Evolutionary conservation across 30 jellyfish, hydroid and myxozoan species (phyloP).

Genomic region (Hydra vulgaris): DNA sequence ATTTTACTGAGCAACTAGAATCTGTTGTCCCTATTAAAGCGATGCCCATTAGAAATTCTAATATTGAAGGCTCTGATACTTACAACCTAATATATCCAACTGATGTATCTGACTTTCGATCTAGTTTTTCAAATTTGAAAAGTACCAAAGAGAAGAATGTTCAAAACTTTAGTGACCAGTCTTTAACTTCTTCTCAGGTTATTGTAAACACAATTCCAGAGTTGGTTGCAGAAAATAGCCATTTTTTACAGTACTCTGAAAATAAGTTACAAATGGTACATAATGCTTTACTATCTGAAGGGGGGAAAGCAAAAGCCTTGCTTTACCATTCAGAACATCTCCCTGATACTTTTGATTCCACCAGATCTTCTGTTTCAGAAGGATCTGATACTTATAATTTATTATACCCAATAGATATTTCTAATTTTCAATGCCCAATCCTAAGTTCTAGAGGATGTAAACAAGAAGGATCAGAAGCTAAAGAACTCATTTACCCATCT

Average conservation of each 20-base stretch:
- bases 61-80: constrained; percentile 17
- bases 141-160: background rate
- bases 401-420: background rate
- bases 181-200: constrained; percentile 1
- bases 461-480: constrained; percentile 38
- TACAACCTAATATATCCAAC: constrained; percentile 18
- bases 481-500: constrained; percentile 39
- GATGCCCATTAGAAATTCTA: constrained; percentile 21
- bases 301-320: constrained; percentile 24
- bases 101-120: too few species aligned
- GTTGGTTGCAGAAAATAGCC: constrained; percentile 6
- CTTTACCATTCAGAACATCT: constrained; percentile 23
- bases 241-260: background rate
- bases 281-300: constrained; percentile 17
- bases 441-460: background rate
- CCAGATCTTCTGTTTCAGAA: background rate
- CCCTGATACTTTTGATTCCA: background rate
- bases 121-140: too few species aligned
- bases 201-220: constrained; percentile 5
- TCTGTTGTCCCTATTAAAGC: too few species aligned
- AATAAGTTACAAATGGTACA: background rate
- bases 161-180: background rate
- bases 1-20: too few species aligned
- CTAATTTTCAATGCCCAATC: background rate
- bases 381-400: background rate